Evolutionary conservation across 2,888 invertebrate species (phyloP).

Genomic region (Eupithecia inturbata): DNA sequence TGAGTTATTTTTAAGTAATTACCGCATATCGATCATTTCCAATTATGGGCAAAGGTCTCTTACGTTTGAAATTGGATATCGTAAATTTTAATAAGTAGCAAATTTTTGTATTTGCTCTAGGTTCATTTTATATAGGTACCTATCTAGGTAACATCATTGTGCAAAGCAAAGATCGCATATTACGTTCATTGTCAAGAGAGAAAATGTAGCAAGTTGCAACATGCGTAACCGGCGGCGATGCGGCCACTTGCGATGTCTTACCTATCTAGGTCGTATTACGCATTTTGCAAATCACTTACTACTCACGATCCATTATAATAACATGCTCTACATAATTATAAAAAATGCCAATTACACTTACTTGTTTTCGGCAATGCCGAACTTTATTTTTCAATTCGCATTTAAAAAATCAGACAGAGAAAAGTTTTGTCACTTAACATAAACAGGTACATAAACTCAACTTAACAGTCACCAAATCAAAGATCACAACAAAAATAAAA

Average conservation of each 20-base stretch:
- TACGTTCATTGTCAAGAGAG: constrained; percentile 72
- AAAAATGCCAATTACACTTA: constrained; percentile 56
- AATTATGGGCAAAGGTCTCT: not conserved
- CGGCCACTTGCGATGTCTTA: constrained; percentile 65
- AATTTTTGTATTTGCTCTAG: not conserved
- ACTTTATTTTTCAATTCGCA: constrained; percentile 61
- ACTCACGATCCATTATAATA: constrained; percentile 62
- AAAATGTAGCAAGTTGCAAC: constrained; percentile 65
- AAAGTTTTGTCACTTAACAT: constrained; percentile 60
- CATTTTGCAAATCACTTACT: constrained; percentile 72
- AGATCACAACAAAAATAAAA: constrained; percentile 64
- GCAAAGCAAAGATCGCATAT: constrained; percentile 67
- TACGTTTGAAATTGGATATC: not conserved
- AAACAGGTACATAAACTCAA: constrained; percentile 83
- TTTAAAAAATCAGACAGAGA: constrained; percentile 42
- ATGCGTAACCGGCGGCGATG: constrained; percentile 54
- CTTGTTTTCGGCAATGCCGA: constrained; percentile 63
- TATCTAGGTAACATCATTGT: constrained; percentile 46
- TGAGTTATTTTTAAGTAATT: not conserved
- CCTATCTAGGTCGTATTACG: constrained; percentile 76
- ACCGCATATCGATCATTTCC: not conserved
- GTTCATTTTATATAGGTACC: constrained; percentile 8
- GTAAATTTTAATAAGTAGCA: not conserved
- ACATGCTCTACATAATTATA: constrained; percentile 55
- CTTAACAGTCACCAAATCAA: constrained; percentile 70